Base-by-base conservation (phyloP, 2,113 vertebrate genomes). In the Mus pahari region DNA sequence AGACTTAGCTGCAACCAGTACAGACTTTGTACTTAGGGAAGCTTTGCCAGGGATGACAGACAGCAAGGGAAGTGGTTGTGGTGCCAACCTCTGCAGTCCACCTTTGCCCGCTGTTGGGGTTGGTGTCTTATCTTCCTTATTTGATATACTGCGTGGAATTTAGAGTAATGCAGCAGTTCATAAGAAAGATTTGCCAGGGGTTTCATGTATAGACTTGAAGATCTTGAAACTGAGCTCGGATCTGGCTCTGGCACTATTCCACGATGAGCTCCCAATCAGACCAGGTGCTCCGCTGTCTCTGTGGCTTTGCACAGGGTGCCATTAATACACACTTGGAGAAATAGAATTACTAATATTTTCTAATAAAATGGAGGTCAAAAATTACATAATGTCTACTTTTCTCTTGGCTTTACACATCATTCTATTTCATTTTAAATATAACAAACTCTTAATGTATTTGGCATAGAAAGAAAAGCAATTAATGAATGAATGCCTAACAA, bases 351-450 rank as follows among this genome's bases (percentile, higher is more conserved):
- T 33, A 83, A 96, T 91, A 88, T 93, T 31, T 89, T 75, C 77
- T 91, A 84, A 84, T 88, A 88, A 96, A 97, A 96, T 71, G 48
- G 60, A 50, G 74, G 62, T 97, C 86, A 95, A 96, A 94, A 93
- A 86, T 97, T 93, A 89, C 88, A 55, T 90, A 97, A 92, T 42
- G n/a, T 55, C 12, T 60, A 79, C 82, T 0, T 11, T 87, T 92
- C 20, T 94, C 53, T 94, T 96, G 68, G 90, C 96, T 96, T 91
- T 94, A 91, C 92, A 97, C 78, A 78, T 96, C 83, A 62, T 74
- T 84, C 81, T 91, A 81, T 97, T 97, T 91, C 95, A 96, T 91
- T 97, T 97, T 97, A 97, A 86, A 91, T 8, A 95, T 48, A 36
- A 77, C 93, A 95, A 95, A 89, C 62, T 73, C 62, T 94, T 97